Evolutionary conservation across 2,888 invertebrate genomes (phyloP).

Genomic region (Lasius platythorax): DNA sequence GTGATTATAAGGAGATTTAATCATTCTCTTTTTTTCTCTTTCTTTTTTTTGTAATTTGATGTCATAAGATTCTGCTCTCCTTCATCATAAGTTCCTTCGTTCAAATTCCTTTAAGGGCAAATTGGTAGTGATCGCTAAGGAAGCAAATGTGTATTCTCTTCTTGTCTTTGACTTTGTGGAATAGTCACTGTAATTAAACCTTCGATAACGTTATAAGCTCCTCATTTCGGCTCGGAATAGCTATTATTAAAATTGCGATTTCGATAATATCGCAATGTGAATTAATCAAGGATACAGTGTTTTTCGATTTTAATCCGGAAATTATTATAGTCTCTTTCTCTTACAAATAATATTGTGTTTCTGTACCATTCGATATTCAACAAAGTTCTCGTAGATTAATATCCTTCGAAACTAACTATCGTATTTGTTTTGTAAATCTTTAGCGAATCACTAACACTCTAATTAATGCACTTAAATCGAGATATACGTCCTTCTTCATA

Average conservation of each 20-base stretch:
- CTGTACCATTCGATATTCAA: not conserved
- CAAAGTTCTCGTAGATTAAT: not conserved
- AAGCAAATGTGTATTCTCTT: not conserved
- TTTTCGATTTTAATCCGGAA: not conserved
- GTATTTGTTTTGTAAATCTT: not conserved
- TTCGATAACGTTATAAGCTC: not conserved
- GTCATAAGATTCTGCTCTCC: not conserved
- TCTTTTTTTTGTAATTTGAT: slow-evolving; percentile 2
- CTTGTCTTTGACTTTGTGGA: not conserved
- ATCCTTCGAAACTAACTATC: not conserved
- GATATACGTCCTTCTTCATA: not conserved
- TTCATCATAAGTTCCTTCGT: not conserved
- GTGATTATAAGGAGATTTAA: not conserved
- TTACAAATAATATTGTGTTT: not conserved
- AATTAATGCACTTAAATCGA: not conserved
- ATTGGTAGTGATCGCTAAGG: not conserved
- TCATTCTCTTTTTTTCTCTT: not conserved
- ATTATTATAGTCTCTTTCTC: not conserved
- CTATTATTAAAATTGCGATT: not conserved
- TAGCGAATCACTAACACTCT: slow-evolving; percentile 4
- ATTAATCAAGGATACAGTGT: not conserved
- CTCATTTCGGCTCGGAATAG: slow-evolving; percentile 9
- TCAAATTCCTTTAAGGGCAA: not conserved
- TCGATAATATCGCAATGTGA: slow-evolving; percentile 5
- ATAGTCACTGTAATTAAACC: not conserved